These are phyloP conservation scores for Trichonephila inaurata DNA, from an alignment of 1,140 invertebrate species.

Conservation along the genomic window DNA sequence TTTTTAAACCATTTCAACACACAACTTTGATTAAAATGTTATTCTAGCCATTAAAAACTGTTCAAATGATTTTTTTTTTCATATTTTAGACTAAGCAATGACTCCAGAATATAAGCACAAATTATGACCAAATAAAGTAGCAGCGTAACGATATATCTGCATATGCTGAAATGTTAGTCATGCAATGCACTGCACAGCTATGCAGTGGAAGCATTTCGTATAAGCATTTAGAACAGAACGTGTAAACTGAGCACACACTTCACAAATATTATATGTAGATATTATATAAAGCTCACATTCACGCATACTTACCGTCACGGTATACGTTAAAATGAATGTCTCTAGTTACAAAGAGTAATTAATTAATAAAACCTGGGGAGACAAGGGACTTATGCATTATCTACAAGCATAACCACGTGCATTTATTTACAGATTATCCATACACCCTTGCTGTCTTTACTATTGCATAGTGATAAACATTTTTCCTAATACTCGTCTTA, in stretches of 20 bases:
- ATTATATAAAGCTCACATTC: slow-evolving; percentile 69
- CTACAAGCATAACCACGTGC: slow-evolving; percentile 74
- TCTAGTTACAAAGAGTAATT: slow-evolving; percentile 69
- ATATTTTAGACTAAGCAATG: neutral
- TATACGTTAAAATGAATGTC: slow-evolving; percentile 65
- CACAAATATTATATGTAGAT: slow-evolving; percentile 64
- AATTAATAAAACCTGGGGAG: slow-evolving; percentile 58
- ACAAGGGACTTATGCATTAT: slow-evolving; percentile 61
- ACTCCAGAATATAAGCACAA: slow-evolving; percentile 17
- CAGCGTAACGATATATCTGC: neutral
- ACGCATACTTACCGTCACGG: slow-evolving; percentile 53
- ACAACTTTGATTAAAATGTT: slow-evolving; percentile 48
- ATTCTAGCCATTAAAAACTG: slow-evolving; percentile 29
- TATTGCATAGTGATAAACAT: neutral
- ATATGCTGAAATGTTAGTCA: slow-evolving; percentile 21
- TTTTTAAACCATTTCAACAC: neutral
- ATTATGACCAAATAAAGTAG: slow-evolving; percentile 13
- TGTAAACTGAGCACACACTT: slow-evolving; percentile 1
- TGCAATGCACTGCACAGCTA: neutral
- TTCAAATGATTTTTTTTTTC: neutral
- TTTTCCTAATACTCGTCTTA: neutral
- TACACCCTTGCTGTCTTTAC: neutral
- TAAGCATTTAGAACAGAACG: slow-evolving; percentile 32
- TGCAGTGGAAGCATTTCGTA: slow-evolving; percentile 4
- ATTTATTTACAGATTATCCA: slow-evolving; percentile 59